Conservation (phyloP, 1,140 invertebrate species). For the Aphaenogaster ashmeadi region DNA sequence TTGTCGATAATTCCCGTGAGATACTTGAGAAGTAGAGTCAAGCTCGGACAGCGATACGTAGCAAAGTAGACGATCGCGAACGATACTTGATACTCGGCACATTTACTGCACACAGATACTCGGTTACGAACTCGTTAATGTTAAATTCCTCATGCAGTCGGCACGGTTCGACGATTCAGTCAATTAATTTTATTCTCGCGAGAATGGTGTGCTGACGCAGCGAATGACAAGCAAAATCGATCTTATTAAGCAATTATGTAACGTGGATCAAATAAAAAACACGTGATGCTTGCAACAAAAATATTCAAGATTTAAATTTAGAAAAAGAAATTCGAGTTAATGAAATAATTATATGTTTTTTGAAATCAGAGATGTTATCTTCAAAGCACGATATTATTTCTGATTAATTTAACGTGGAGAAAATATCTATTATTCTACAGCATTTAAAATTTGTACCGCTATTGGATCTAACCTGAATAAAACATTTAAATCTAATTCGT, state of each 20-base stretch:
- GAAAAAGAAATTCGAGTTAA: neutral
- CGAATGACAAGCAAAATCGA: neutral
- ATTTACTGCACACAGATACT: slow-evolving; percentile 1
- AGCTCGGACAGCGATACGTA: neutral
- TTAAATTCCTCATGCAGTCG: slow-evolving; percentile 33
- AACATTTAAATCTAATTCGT: neutral
- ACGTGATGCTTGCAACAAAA: no score
- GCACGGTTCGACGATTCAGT: slow-evolving; percentile 64
- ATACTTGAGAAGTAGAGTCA: slow-evolving; percentile 1
- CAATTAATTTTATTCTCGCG: slow-evolving; percentile 71
- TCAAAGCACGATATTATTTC: neutral
- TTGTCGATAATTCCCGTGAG: slow-evolving; percentile 23
- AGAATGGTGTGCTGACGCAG: slow-evolving; percentile 32
- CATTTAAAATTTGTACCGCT: neutral
- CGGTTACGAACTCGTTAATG: neutral
- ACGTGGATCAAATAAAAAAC: neutral
- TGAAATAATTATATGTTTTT: neutral
- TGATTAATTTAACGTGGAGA: neutral
- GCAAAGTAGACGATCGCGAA: slow-evolving; percentile 15
- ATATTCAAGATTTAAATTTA: neutral
- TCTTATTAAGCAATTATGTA: slow-evolving; percentile 18
- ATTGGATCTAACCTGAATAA: neutral
- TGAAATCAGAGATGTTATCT: neutral
- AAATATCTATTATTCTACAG: neutral
- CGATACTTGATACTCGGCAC: neutral